Percentiles rank a stretch among this genome's conserved stretches.
Evolutionary conservation across 2,113 vertebrate genomes (phyloP).

Genomic region (Chaetodon auriga): DNA sequence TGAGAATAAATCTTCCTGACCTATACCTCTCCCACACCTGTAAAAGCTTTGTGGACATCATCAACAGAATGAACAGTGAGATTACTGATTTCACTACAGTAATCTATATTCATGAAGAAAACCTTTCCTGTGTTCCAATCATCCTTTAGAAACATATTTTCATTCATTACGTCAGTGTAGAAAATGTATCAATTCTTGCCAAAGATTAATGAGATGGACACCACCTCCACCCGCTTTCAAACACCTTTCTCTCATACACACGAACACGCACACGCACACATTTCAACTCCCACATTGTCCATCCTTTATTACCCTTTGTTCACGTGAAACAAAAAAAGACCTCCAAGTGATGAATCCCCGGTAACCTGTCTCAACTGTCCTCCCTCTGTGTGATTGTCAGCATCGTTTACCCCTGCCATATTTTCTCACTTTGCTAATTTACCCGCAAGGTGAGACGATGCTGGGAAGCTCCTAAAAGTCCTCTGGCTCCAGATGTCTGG

Average conservation of each 20-base stretch:
- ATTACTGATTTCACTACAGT: conserved; percentile 3
- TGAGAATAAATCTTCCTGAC: conserved; percentile 7
- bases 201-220: conserved; percentile 51
- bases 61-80: not conserved
- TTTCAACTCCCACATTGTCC: conserved; percentile 41
- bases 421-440: conserved; percentile 86
- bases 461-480: conserved; percentile 80
- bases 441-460: conserved; percentile 84
- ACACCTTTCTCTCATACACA: conserved; percentile 9
- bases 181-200: conserved; percentile 39
- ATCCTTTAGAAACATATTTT: conserved; percentile 22
- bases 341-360: conserved; percentile 67
- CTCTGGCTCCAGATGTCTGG: conserved; percentile 84
- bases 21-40: conserved; percentile 2
- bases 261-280: conserved; percentile 22
- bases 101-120: conserved; percentile 5
- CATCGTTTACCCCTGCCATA: conserved; percentile 84
- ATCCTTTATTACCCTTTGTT: conserved; percentile 60
- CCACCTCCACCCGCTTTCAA: conserved; percentile 37
- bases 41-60: conserved; percentile 1
- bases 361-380: conserved; percentile 67
- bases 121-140: conserved; percentile 1
- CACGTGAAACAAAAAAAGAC: conserved; percentile 57
- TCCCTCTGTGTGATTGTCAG: conserved; percentile 82
- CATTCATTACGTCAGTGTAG: conserved; percentile 43